Evolutionary conservation across 2,797 vertebrate genomes (phyloP), one percentile per base, ranked within the genome.

Genomic region (Gymnoscopelus braueri): DNA sequence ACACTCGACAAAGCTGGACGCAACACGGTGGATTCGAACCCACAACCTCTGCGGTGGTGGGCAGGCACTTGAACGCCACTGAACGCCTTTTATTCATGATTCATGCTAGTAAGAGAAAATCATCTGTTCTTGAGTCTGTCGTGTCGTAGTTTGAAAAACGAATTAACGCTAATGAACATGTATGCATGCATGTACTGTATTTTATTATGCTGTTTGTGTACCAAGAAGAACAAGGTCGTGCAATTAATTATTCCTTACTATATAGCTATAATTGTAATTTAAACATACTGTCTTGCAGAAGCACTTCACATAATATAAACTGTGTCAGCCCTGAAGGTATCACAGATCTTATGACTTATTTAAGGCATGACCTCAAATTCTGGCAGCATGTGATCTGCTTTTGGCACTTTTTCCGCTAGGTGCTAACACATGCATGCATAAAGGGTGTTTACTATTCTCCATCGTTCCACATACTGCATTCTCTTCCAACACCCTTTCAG

Each of bases 321-420:
- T 26, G 65, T 72, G 81, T 82, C 39, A 54, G 60, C 65, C 77
- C 67, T 60, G 24, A 63, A 72, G 78, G 63, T 70, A 70, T 60
- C 23, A 13, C 51, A 51, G 5, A 49, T 19, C 26, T 48, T 60
- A 13, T 70, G 68, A 68, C 74, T 49, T 50, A 67, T 84, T 84
- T 84, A 75, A 84, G 74, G 78, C 78, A 74, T 88, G 87, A 86
- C 74, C 85, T 74, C 72, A 84, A 87, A 84, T 77, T 10, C 29
- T 76, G 78, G 48, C 81, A 81, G 75, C 73, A 60, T 80, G 75
- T 82, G 67, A 75, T 75, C 9, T 49, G 77, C 59, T 48, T 55
- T 67, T 83, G 67, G 69, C 74, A 12, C 52, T 65, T 70, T 47
- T 15, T 59, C 6, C 56, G 9, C 50, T 24, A 8, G 53, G 23